Conservation (phyloP, 2,888 invertebrate species). For the Pandemis cinnamomeana region DNA sequence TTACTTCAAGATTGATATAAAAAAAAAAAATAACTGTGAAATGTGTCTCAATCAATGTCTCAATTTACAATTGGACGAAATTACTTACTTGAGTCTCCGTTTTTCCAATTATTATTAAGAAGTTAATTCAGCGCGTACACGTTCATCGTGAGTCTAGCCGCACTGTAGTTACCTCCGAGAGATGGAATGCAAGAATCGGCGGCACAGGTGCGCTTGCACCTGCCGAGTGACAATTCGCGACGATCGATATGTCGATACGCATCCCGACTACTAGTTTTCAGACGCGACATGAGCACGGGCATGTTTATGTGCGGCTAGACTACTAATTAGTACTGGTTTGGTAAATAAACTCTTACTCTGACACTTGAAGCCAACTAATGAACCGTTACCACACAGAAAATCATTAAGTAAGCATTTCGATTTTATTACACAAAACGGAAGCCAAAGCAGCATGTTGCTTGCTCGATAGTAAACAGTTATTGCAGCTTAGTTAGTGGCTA, state of each 20-base stretch:
- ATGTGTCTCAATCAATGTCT: too few species aligned
- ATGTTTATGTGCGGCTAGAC: slow-evolving; percentile 2
- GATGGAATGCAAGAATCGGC: slow-evolving; percentile 63
- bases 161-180: slow-evolving; percentile 12
- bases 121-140: neutral
- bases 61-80: too few species aligned
- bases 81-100: too few species aligned
- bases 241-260: slow-evolving; percentile 35
- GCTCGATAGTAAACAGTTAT: too few species aligned
- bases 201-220: slow-evolving; percentile 77
- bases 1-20: too few species aligned
- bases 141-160: neutral
- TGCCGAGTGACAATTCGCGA: slow-evolving; percentile 53
- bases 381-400: neutral
- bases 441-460: neutral
- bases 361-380: neutral
- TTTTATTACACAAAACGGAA: neutral
- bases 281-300: neutral
- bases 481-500: neutral
- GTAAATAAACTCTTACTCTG: neutral
- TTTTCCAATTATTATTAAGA: too few species aligned
- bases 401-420: neutral
- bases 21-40: too few species aligned
- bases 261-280: neutral
- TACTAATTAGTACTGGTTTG: slow-evolving; percentile 7